Percentiles rank a stretch among this genome's conserved stretches.
Conservation (phyloP, 35 echinoderm and acorn worm genomes). For the Ophiothrix spiculata region DNA sequence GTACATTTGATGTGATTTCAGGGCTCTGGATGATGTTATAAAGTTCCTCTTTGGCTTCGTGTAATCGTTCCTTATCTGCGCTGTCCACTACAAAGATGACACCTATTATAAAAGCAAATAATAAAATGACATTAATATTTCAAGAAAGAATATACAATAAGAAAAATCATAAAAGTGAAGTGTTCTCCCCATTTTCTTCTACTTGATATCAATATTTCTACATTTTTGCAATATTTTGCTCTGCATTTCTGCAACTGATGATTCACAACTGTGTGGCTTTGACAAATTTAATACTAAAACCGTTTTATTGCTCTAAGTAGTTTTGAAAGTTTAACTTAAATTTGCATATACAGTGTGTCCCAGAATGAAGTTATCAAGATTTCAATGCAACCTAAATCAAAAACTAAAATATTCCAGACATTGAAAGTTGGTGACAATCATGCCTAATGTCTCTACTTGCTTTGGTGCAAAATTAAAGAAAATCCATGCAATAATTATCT, state of each 20-base stretch:
- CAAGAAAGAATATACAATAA: not conserved
- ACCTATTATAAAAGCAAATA: constrained; percentile 35
- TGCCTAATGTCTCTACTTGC: no score
- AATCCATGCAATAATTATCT: no score
- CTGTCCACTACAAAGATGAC: constrained; percentile 81
- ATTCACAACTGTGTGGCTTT: not conserved
- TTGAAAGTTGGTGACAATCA: no score
- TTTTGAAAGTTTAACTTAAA: no score
- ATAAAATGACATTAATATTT: not conserved
- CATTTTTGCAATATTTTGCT: not conserved
- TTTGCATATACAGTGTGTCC: no score
- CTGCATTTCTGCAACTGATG: not conserved
- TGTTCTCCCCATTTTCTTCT: not conserved
- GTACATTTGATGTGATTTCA: constrained; percentile 51
- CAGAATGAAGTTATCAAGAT: no score
- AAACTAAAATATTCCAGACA: no score
- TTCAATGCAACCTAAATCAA: no score
- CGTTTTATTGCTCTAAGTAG: no score
- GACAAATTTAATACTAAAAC: not conserved
- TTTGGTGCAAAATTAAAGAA: no score
- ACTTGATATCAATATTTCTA: not conserved
- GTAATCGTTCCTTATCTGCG: constrained; percentile 51
- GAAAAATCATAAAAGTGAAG: not conserved
- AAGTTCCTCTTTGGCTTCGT: constrained; percentile 61
- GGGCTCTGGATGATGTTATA: constrained; percentile 48